phyloP scores from a whole-genome alignment of 2,888 invertebrate species.

The Caenorhabditis uteleia region DNA sequence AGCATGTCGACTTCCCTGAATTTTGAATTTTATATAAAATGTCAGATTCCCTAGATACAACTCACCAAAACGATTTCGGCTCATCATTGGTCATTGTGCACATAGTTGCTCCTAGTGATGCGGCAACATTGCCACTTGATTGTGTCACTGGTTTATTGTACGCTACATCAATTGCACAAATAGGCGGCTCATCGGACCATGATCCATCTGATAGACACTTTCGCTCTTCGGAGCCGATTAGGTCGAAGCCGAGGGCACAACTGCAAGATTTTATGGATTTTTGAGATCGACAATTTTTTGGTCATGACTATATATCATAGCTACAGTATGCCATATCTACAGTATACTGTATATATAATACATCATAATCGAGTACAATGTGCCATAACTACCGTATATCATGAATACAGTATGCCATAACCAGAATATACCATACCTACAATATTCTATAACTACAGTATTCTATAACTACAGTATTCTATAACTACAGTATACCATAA shows the following conservation, averaged over 20 bases:
- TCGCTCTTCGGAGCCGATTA: slow-evolving; percentile 84
- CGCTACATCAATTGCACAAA: slow-evolving; percentile 62
- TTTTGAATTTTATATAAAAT: neutral
- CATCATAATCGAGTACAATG: too few relatives aligned
- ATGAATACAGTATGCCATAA: too few relatives aligned
- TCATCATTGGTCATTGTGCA: slow-evolving; percentile 50
- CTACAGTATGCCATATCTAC: too few relatives aligned
- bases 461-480: too few relatives aligned
- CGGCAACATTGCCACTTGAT: slow-evolving; percentile 46
- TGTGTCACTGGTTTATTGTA: slow-evolving; percentile 52
- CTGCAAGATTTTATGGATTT: slow-evolving; percentile 74
- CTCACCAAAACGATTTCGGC: slow-evolving; percentile 46
- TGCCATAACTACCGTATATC: too few relatives aligned
- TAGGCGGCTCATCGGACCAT: slow-evolving; percentile 54
- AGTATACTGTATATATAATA: too few relatives aligned
- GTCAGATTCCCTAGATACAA: neutral
- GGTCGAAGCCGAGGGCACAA: slow-evolving; percentile 86
- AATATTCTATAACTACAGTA: too few relatives aligned
- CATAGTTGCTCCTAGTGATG: slow-evolving; percentile 34
- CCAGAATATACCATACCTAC: too few relatives aligned
- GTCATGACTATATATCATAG: too few relatives aligned
- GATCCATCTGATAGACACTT: slow-evolving; percentile 70
- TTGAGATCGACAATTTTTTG: neutral
- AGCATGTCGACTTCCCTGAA: slow-evolving; percentile 53
- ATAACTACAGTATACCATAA: too few relatives aligned